Conservation (phyloP, 2,888 invertebrate species). For the Tipula vernalis region DNA sequence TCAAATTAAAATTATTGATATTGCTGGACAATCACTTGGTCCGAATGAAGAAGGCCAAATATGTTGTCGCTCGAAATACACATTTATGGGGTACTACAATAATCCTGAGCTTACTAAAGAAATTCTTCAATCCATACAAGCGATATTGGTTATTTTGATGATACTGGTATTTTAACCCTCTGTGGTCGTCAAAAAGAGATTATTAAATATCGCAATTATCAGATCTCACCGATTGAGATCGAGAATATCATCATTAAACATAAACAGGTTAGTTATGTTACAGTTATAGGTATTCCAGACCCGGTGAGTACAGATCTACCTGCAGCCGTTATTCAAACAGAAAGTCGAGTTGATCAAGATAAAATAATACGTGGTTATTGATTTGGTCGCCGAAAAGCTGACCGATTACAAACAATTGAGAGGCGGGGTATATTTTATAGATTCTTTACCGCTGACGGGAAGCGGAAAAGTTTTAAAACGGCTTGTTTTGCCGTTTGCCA, state of each 20-base stretch:
- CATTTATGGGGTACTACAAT: neutral
- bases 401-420: slow-evolving; percentile 13
- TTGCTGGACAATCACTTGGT: neutral
- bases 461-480: slow-evolving; percentile 9
- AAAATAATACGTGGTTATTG: slow-evolving; percentile 14
- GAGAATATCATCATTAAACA: slow-evolving; percentile 23
- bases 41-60: neutral
- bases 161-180: slow-evolving; percentile 27
- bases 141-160: slow-evolving; percentile 32
- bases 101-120: slow-evolving; percentile 20
- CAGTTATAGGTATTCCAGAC: slow-evolving; percentile 12
- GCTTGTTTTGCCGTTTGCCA: neutral
- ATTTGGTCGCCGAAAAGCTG: slow-evolving; percentile 18
- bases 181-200: slow-evolving; percentile 27
- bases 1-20: neutral
- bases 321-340: neutral
- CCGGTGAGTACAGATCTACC: neutral
- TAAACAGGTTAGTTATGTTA: neutral
- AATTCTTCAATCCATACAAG: slow-evolving; percentile 28
- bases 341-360: slow-evolving; percentile 12
- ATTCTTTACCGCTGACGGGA: slow-evolving; percentile 11
- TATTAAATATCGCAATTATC: slow-evolving; percentile 26
- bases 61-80: neutral
- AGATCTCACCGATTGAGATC: slow-evolving; percentile 27
- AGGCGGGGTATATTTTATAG: slow-evolving; percentile 13